These are phyloP conservation scores for Archaeoteleia sp. DNA, from an alignment of 2,888 invertebrate species.

Conservation along the genomic window DNA sequence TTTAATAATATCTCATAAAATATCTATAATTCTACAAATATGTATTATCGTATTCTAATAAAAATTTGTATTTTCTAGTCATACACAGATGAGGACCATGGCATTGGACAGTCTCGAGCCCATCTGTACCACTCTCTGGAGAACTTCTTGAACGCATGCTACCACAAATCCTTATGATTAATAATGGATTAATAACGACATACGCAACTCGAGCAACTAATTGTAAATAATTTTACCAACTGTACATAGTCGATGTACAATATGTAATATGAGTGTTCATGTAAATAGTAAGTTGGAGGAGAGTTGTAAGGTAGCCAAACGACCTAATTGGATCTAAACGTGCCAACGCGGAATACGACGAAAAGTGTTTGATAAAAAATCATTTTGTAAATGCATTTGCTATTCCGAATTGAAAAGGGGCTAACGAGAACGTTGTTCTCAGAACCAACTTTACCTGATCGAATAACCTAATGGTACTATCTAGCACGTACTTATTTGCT, in stretches of 20 bases:
- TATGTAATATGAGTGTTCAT: conserved; percentile 62
- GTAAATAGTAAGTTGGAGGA: conserved; percentile 48
- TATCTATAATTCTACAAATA: too few species aligned
- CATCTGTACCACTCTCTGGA: conserved; percentile 94
- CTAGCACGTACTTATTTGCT: conserved; percentile 19
- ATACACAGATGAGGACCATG: conserved; percentile 96
- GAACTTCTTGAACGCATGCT: conserved; percentile 84
- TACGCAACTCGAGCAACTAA: conserved; percentile 48
- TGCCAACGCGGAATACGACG: conserved; percentile 52
- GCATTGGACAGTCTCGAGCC: conserved; percentile 86
- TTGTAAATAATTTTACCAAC: conserved; percentile 59
- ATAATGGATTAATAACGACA: conserved; percentile 40
- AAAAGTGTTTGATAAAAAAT: conserved; percentile 49
- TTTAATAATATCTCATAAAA: too few species aligned
- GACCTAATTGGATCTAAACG: conserved; percentile 45
- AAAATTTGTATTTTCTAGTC: conserved; percentile 79
- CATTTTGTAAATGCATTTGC: conserved; percentile 45
- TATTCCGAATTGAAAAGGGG: conserved; percentile 34
- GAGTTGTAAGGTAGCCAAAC: conserved; percentile 35
- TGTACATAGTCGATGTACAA: conserved; percentile 71
- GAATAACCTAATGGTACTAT: conserved; percentile 37
- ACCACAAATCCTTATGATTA: conserved; percentile 69
- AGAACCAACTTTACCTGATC: conserved; percentile 38
- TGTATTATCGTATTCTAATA: not conserved
- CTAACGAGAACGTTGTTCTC: conserved; percentile 21